phyloP scores from a whole-genome alignment of 1,140 invertebrate genomes.

The Coelopa frigida region DNA sequence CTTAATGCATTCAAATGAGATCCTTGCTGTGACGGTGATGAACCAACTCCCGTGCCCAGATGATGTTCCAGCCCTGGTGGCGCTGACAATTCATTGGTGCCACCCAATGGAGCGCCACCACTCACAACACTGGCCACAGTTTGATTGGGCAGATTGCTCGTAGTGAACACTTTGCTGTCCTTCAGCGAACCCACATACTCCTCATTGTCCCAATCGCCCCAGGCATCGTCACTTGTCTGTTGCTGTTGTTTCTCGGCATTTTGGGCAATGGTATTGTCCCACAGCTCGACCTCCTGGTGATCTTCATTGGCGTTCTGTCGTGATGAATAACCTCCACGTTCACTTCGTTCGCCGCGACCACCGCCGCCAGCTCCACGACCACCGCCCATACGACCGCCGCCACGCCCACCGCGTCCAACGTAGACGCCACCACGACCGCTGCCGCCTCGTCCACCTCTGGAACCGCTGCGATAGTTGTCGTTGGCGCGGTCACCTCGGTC shows the following conservation, averaged over 20 bases:
- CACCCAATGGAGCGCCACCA: conserved; percentile 11
- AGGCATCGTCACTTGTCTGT: conserved; percentile 37
- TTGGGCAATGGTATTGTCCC: conserved; percentile 45
- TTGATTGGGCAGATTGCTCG: conserved; percentile 50
- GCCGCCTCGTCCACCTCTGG: conserved; percentile 40
- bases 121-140: conserved; percentile 32
- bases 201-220: conserved; percentile 85
- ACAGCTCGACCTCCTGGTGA: conserved; percentile 47
- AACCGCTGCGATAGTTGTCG: conserved; percentile 46
- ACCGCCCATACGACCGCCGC: conserved; percentile 49
- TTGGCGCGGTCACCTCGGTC: conserved; percentile 42
- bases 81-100: conserved; percentile 27
- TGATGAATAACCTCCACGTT: conserved; percentile 44
- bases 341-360: conserved; percentile 40
- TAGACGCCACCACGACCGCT: conserved; percentile 39
- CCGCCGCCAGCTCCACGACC: conserved; percentile 49
- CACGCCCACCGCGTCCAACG: conserved; percentile 46
- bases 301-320: conserved; percentile 41
- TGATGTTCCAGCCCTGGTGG: conserved; percentile 40
- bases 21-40: conserved; percentile 22
- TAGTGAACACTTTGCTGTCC: conserved; percentile 91
- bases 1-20: conserved; percentile 26
- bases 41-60: conserved; percentile 18
- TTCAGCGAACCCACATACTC: conserved; percentile 87
- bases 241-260: conserved; percentile 37